Evolutionary conservation across 1,140 invertebrate species (phyloP), one percentile per base, ranked within the genome.

Genomic region (Drosophila santomea): DNA sequence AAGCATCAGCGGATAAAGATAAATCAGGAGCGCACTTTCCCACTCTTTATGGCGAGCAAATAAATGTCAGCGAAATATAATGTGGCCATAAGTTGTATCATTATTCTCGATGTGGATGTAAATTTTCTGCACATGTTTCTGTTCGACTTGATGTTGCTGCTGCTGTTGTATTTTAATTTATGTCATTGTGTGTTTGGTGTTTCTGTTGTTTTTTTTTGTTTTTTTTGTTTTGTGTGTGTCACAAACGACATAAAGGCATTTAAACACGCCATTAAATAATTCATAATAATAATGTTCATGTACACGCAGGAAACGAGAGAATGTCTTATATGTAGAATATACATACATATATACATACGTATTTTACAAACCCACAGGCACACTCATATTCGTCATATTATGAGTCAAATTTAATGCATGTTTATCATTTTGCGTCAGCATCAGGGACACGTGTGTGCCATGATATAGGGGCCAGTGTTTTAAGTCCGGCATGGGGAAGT

Each of bases 251-350:
- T 79, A 76, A 82, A 90, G 81, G 74, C 84, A 89, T 90, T 90
- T 90, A 84, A 90, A 82, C 85, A 89, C 80, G 85, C 86, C 86
- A 90, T 90, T 82, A 90, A 90, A 89, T 90, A 90, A 90, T 90
- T 90, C 81, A 69, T 69, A 67, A 69, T 67, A 69, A 88, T 88
- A 55, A 80, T 76, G 60, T 78, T 51, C 79, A 74, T 82, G 79
- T 82, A 74, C 62, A 68, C 20, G 61, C 64, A 78, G 78, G 60
- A 81, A 74, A 67, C 58, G 63, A 55, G 62, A 41, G 20, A 67
- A 52, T 67, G 61, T 61, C 35, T 66, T 62, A 11, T 66, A 15
- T 35, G 39, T 20, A 14, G 7, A 35, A 11, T 20, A 28, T 44
- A 23, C 55, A 39, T 14, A 5, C 2, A 3, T 41, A 4, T n/a